A percentile compares a stretch with the other conserved stretches of the same genome.
Evolutionary conservation across 2,797 vertebrate species (phyloP).

Genomic region (Chaenodraco wilsoni): DNA sequence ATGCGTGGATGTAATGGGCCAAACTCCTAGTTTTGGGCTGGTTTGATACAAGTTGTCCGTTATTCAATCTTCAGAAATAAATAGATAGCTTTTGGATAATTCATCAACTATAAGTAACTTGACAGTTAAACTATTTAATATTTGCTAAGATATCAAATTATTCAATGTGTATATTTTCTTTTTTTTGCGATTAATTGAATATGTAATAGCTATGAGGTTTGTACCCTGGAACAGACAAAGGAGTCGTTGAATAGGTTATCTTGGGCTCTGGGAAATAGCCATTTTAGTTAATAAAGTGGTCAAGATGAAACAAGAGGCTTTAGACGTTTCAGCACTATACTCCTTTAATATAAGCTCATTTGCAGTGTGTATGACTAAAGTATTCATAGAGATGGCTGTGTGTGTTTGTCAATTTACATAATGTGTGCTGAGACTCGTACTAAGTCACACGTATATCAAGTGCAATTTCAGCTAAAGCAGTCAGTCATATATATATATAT

Average conservation of each 20-base stretch:
- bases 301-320: no score
- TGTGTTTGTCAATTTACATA: neutral
- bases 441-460: neutral
- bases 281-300: no score
- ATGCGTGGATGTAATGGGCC: neutral
- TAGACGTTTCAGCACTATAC: no score
- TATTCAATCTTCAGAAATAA: neutral
- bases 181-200: neutral
- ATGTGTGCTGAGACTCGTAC: neutral
- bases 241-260: no score
- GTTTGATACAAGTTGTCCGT: neutral
- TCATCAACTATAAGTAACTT: neutral
- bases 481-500: no score
- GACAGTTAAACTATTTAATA: neutral
- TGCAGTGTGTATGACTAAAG: neutral
- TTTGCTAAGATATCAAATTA: neutral
- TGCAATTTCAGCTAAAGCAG: no score
- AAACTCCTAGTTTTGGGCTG: neutral
- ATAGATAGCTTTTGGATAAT: neutral
- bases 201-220: neutral
- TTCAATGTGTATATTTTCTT: no score
- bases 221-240: no score
- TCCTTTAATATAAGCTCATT: no score
- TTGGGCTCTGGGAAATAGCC: no score
- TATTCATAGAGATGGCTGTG: neutral